Evolutionary conservation across 2,113 vertebrate species (phyloP).

Genomic region (Etheostoma cragini): DNA sequence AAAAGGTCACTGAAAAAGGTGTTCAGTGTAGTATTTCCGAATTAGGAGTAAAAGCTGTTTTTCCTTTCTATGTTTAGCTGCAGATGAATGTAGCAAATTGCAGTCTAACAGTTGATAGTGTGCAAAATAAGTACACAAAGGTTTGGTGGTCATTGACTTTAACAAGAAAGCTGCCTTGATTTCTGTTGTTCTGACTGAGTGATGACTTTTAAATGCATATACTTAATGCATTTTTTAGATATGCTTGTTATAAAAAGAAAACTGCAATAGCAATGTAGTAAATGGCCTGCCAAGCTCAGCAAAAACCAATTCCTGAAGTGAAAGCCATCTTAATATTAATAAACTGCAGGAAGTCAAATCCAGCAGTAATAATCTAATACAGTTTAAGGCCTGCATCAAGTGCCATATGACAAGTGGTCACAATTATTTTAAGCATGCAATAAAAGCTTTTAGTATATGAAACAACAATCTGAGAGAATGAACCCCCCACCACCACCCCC

Average conservation of each 20-base stretch:
- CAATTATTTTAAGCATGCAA: constrained; percentile 55
- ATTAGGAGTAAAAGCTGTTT: too few relatives aligned
- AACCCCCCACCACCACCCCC: background rate
- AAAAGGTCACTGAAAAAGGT: background rate
- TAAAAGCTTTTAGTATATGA: constrained; percentile 66
- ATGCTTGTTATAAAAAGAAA: background rate
- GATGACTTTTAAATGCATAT: background rate
- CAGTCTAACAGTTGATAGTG: too few relatives aligned
- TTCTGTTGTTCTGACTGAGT: background rate
- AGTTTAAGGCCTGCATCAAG: constrained; percentile 25
- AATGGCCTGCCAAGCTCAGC: constrained; percentile 57
- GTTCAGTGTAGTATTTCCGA: too few relatives aligned
- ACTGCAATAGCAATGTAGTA: constrained; percentile 82
- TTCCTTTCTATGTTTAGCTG: too few relatives aligned
- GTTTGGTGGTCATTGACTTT: too few relatives aligned
- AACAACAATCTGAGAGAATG: constrained; percentile 39
- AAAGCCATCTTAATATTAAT: constrained; percentile 82
- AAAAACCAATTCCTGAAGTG: constrained; percentile 83
- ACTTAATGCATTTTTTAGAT: background rate
- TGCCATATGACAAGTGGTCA: constrained; percentile 28
- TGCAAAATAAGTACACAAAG: too few relatives aligned
- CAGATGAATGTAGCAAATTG: too few relatives aligned
- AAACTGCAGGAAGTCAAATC: constrained; percentile 74
- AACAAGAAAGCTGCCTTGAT: background rate
- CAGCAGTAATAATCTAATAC: constrained; percentile 55